Base-by-base conservation (phyloP, 2,113 vertebrate genomes). In the rabbit (Oryctolagus cuniculus) region DNA sequence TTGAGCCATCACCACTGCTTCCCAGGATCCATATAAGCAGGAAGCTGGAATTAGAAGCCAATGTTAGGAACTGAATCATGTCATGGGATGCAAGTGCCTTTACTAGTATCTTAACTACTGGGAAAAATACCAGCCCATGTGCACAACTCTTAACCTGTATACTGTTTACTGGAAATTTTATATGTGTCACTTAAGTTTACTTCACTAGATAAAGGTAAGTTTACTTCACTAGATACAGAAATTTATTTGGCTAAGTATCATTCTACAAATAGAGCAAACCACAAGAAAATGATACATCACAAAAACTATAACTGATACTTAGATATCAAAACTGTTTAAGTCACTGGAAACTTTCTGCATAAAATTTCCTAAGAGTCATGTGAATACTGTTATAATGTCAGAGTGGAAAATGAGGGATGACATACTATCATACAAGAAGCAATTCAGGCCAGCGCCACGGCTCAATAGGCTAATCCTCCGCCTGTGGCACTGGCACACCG, bases 111-210 rank as follows among this genome's bases (percentile, higher is more conserved):
- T 44, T 44, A 44, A 44, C 44, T 44, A 44, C 44, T 44, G 44
- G 44, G 44, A 44, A 44, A 44, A 44, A 44, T 44, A 44, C 44
- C 44, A 44, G 7, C 44, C 9, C 38, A 77, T 8, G 4, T 64
- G 10, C 11, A 72, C 44, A 85, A 49, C 53, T 72, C 24, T 78
- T 70, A 87, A 92, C 27, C 15, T 82, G 6, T 66, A 53, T 38
- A 29, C 17, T 77, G 74, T 92, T 89, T 95, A 88, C 19, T 75
- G n/a, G 8, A 3, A 79, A 77, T 84, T 63, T 91, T 44, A 70
- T 67, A 77, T 25, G 2, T 0, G 49, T 92, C 1, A 1, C n/a
- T 87, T 87, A 74, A 49, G 55, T 44, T 92, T 9, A 21, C 63
- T 69, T 88, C 58, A 51, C 27, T 74, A 88, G 25, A 72, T 36